phyloP scores from a whole-genome alignment of 2,797 vertebrate genomes.

The Phataginus tetradactyla region DNA sequence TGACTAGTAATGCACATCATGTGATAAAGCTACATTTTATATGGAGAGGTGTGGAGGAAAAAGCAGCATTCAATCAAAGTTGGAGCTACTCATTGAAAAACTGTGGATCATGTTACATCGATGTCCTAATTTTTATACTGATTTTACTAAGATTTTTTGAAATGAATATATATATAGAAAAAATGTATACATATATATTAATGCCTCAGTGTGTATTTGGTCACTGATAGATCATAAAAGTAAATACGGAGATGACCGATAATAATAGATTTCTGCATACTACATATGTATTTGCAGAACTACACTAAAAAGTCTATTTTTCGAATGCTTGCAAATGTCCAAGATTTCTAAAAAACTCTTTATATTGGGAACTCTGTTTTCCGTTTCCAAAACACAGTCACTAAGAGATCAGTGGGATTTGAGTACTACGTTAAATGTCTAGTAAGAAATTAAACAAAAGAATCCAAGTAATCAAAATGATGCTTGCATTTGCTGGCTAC shows the following conservation, averaged over 20 bases:
- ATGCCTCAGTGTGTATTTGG: neutral
- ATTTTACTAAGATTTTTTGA: conserved; percentile 56
- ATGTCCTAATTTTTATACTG: neutral
- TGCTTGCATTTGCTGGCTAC: conserved; percentile 80
- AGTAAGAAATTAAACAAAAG: conserved; percentile 79
- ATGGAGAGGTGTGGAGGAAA: neutral
- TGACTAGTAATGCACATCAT: conserved; percentile 44
- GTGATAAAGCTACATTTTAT: conserved; percentile 29
- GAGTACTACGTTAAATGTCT: conserved; percentile 77
- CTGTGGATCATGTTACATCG: conserved; percentile 25
- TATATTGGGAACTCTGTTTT: conserved; percentile 52
- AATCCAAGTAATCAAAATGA: conserved; percentile 77
- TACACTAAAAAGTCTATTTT: conserved; percentile 26
- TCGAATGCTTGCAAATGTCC: conserved; percentile 43
- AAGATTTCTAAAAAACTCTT: conserved; percentile 37
- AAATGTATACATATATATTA: neutral
- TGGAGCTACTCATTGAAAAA: conserved; percentile 55
- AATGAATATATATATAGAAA: neutral
- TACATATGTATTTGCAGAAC: conserved; percentile 26
- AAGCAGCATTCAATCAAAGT: conserved; percentile 36
- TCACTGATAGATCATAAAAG: neutral
- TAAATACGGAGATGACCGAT: neutral
- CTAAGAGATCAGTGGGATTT: conserved; percentile 68
- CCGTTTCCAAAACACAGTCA: conserved; percentile 2
- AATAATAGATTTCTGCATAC: neutral